Percentiles rank a stretch among this genome's conserved stretches.
phyloP scores from a whole-genome alignment of 2,888 invertebrate genomes.

The Pantelozetes paolii region DNA sequence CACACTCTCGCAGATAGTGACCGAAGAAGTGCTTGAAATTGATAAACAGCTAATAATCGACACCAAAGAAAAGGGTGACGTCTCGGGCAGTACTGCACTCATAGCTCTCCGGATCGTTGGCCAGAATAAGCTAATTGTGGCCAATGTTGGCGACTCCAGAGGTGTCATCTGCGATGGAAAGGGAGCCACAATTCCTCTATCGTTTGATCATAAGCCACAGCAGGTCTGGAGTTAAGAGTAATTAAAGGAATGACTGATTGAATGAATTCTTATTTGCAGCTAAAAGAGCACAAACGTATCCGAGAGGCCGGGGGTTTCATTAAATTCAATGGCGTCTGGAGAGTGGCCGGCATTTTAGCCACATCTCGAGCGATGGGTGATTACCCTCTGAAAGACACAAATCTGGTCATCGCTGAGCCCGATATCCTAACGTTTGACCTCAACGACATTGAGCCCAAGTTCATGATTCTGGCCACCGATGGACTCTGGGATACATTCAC shows the following conservation, averaged over 20 bases:
- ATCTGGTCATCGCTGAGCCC: conserved; percentile 89
- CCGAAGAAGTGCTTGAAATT: conserved; percentile 79
- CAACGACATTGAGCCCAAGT: conserved; percentile 65
- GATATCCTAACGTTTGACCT: conserved; percentile 88
- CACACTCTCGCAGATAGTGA: conserved; percentile 60
- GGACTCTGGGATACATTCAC: conserved; percentile 94
- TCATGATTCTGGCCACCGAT: conserved; percentile 87
- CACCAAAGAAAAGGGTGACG: conserved; percentile 68
- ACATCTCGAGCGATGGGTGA: conserved; percentile 92
- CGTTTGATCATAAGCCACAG: conserved; percentile 95
- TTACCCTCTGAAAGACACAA: conserved; percentile 87
- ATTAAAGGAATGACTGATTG: too few species aligned
- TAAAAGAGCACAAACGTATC: conserved; percentile 82
- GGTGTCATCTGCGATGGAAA: conserved; percentile 90
- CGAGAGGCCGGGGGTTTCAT: conserved; percentile 93
- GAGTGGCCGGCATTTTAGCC: conserved; percentile 89
- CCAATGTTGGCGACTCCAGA: conserved; percentile 93
- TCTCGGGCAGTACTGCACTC: conserved; percentile 79
- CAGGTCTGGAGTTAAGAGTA: conserved; percentile 61
- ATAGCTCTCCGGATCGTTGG: conserved; percentile 71
- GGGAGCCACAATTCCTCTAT: conserved; percentile 83
- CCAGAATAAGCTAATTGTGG: conserved; percentile 75
- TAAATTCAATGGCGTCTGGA: conserved; percentile 91
- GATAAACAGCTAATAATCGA: conserved; percentile 75
- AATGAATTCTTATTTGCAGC: conserved; percentile 55